Evolutionary conservation across 2,888 invertebrate species (phyloP).

Genomic region (Camponotus fellah): DNA sequence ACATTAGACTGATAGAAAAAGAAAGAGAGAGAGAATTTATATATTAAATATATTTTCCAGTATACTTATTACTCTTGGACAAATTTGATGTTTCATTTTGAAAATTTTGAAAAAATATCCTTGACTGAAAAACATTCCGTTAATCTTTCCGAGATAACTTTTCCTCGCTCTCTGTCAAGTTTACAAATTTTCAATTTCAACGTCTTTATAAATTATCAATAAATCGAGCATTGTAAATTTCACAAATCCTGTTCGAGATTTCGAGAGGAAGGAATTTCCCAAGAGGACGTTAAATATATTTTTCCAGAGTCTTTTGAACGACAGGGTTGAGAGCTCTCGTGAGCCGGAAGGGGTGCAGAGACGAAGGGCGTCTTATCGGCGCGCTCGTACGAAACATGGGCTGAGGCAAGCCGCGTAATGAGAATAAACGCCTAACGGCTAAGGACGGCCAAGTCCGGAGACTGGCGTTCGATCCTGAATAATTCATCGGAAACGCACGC

Average conservation of each 20-base stretch:
- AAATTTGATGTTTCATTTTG: not conserved
- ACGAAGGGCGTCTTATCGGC: conserved; percentile 37
- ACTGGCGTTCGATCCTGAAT: conserved; percentile 80
- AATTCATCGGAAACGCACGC: conserved; percentile 83
- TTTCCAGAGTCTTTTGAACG: not conserved
- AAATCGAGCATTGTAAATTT: not conserved
- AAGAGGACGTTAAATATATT: not conserved
- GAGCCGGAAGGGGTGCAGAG: not conserved
- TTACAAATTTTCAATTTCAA: not conserved
- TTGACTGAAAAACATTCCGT: not conserved
- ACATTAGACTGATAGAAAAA: not conserved
- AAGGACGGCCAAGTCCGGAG: conserved; percentile 73
- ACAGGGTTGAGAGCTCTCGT: conserved; percentile 17
- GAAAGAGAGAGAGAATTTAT: too few species aligned
- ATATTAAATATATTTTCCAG: not conserved
- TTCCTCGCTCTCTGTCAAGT: not conserved
- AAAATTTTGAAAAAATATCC: not conserved
- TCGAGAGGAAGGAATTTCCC: not conserved
- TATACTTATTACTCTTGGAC: not conserved
- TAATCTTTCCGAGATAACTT: not conserved
- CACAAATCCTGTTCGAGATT: not conserved
- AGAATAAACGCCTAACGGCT: conserved; percentile 80
- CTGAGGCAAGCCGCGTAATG: conserved; percentile 75
- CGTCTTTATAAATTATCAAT: not conserved
- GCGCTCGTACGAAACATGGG: conserved; percentile 42